These are phyloP conservation scores for Drosophila trapezifrons DNA, from an alignment of 1,140 invertebrate genomes.

Conservation along the genomic window DNA sequence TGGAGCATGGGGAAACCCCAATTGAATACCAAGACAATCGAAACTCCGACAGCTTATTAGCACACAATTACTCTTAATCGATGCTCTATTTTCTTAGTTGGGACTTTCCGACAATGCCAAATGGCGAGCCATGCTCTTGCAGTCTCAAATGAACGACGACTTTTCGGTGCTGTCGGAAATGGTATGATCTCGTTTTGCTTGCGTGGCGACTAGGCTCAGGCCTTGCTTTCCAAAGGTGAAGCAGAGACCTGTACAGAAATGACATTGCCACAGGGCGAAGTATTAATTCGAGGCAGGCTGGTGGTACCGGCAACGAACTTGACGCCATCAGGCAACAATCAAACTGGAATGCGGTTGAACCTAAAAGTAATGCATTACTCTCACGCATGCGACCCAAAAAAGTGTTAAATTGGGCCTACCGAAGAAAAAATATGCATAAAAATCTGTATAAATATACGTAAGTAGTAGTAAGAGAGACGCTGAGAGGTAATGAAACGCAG, in stretches of 20 bases:
- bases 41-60: constrained; percentile 63
- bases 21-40: constrained; percentile 20
- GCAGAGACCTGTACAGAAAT: constrained; percentile 28
- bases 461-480: constrained; percentile 7
- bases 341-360: constrained; percentile 71
- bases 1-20: constrained; percentile 11
- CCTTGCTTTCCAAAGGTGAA: background rate
- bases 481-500: constrained; percentile 6
- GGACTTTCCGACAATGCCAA: constrained; percentile 27
- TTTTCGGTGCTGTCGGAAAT: constrained; percentile 6
- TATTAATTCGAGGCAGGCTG: constrained; percentile 38
- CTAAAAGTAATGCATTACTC: constrained; percentile 61
- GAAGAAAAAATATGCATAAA: constrained; percentile 15
- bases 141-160: background rate
- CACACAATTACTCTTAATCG: constrained; percentile 67
- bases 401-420: constrained; percentile 71
- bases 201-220: background rate
- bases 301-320: constrained; percentile 72
- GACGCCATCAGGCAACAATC: constrained; percentile 65
- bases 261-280: constrained; percentile 54
- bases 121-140: background rate
- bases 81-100: constrained; percentile 22
- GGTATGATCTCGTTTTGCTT: constrained; percentile 2
- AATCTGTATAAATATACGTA: background rate
- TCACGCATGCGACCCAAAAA: constrained; percentile 57